A percentile compares a stretch with the other conserved stretches of the same genome.
phyloP scores from a whole-genome alignment of 1,140 invertebrate species.

The Drosophila sulfurigaster region DNA sequence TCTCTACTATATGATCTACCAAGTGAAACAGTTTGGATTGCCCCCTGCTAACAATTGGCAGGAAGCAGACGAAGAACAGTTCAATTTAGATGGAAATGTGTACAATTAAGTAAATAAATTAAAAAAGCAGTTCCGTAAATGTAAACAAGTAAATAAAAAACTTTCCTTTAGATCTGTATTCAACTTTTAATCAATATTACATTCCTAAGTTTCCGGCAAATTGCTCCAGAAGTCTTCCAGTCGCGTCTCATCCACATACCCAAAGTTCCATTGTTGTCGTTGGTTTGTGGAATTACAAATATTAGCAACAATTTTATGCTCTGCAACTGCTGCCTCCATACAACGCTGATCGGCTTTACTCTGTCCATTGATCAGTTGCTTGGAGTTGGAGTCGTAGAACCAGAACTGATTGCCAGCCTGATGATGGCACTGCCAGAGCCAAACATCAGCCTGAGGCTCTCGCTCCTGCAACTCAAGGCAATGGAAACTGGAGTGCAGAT shows the following conservation, averaged over 20 bases:
- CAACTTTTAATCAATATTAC: too few species aligned
- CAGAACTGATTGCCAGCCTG: constrained; percentile 96
- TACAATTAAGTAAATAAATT: background rate
- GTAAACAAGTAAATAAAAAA: too few species aligned
- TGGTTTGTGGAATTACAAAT: constrained; percentile 52
- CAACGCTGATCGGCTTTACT: constrained; percentile 30
- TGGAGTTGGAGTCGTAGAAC: constrained; percentile 90
- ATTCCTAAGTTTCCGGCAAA: background rate
- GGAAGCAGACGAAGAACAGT: background rate
- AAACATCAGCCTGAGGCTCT: constrained; percentile 89
- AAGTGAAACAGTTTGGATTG: constrained; percentile 53
- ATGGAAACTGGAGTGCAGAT: constrained; percentile 91
- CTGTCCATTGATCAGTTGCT: constrained; percentile 58
- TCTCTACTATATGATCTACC: constrained; percentile 55
- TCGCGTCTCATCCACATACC: constrained; percentile 59
- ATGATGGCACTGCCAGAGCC: constrained; percentile 91
- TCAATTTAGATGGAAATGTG: background rate
- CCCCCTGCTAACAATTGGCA: background rate
- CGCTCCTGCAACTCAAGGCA: constrained; percentile 95
- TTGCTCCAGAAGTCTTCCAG: constrained; percentile 59
- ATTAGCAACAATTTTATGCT: constrained; percentile 8
- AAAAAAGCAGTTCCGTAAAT: too few species aligned
- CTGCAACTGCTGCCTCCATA: constrained; percentile 48
- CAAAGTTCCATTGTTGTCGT: constrained; percentile 71
- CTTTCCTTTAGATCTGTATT: too few species aligned